Conservation (phyloP, 2,888 invertebrate species). For the Metellina segmentata region DNA sequence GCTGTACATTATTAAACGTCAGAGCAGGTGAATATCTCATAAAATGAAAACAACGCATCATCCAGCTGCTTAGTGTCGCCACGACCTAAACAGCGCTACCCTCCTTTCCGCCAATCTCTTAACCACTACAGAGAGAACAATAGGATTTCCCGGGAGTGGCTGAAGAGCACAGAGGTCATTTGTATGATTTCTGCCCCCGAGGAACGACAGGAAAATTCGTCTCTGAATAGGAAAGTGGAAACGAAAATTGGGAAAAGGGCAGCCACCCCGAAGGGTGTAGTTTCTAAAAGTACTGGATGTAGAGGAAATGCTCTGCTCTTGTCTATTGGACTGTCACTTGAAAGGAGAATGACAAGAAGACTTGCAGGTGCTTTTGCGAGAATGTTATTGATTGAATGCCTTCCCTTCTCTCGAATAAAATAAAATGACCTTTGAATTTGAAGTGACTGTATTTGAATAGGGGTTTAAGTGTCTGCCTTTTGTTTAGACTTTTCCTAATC, state of each 20-base stretch:
- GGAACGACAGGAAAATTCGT: slow-evolving; percentile 15
- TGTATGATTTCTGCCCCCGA: slow-evolving; percentile 20
- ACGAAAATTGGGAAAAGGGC: not conserved
- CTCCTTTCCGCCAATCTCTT: too few species aligned
- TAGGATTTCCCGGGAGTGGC: not conserved
- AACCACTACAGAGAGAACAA: not conserved
- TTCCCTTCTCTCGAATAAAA: not conserved
- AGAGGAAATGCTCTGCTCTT: not conserved
- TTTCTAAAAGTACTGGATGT: not conserved
- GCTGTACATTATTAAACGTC: too few species aligned
- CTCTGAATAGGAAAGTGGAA: not conserved
- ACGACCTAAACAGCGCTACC: too few species aligned
- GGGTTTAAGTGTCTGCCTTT: not conserved
- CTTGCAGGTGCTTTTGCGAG: not conserved
- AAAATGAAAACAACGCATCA: too few species aligned
- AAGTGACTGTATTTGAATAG: not conserved
- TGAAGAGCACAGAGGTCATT: slow-evolving; percentile 15
- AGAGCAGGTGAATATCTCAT: too few species aligned
- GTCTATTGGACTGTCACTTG: not conserved
- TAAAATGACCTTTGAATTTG: not conserved
- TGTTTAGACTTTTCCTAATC: too few species aligned
- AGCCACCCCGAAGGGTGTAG: not conserved
- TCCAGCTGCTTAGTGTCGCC: too few species aligned
- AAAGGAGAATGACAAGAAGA: not conserved
- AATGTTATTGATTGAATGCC: not conserved